Evolutionary conservation across 2,797 vertebrate genomes (phyloP).

Genomic region (Petrocephalus sullivani): DNA sequence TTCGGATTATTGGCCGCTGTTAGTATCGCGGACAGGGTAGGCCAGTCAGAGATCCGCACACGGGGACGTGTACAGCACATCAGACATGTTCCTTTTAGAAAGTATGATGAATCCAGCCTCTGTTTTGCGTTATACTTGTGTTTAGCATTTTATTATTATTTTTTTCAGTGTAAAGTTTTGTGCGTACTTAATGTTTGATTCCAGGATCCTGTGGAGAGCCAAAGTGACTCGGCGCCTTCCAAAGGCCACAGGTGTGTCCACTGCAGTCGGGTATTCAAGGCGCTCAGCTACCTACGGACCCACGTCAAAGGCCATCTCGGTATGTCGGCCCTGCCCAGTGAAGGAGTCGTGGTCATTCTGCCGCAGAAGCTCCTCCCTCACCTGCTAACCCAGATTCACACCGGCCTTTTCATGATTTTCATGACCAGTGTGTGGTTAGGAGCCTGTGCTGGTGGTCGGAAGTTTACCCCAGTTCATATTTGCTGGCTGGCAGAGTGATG

Average conservation of each 20-base stretch:
- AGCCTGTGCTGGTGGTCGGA: background rate
- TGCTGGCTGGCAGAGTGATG: background rate
- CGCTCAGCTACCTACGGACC: constrained; percentile 72
- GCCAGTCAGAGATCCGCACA: background rate
- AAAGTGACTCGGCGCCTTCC: constrained; percentile 40
- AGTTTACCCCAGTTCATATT: background rate
- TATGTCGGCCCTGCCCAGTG: constrained; percentile 41
- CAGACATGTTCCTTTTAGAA: background rate
- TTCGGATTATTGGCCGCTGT: background rate
- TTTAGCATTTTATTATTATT: background rate
- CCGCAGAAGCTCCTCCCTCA: background rate
- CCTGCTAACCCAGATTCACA: background rate
- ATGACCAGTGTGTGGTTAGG: too few species aligned
- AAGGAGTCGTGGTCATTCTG: background rate
- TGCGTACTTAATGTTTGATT: background rate
- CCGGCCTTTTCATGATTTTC: too few species aligned
- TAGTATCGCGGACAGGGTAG: background rate
- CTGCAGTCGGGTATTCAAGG: constrained; percentile 79
- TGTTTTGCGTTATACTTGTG: background rate
- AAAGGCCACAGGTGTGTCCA: constrained; percentile 75
- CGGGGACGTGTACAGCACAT: background rate
- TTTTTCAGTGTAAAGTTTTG: background rate
- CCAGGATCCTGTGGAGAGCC: constrained; percentile 51
- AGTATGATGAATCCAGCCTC: background rate
- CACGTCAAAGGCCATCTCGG: constrained; percentile 85